Evolutionary conservation across 2,113 vertebrate genomes (phyloP), one percentile per base, ranked within the genome.

Genomic region (Hippocampus zosterae): DNA sequence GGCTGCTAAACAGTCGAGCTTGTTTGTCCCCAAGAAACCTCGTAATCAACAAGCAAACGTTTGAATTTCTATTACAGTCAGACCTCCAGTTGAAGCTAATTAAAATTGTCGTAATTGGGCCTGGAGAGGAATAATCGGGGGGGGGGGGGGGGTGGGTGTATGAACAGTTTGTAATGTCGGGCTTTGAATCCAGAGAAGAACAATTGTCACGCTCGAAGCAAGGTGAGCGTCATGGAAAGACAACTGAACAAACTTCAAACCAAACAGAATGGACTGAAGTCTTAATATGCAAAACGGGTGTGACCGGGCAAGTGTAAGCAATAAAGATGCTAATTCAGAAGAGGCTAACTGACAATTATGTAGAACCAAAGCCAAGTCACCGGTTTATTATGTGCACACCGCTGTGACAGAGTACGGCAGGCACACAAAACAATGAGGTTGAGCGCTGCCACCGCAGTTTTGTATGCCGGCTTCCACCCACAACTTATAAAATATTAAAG

Each of bases 241-340:
- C 82, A 78, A 82, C 84, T 46, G 67, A 72, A 72, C 80, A 86
- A 44, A 89, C 85, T 88, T 91, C 79, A 86, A 88, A 88, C 80
- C 81, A 76, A 81, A 84, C 77, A 78, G 72, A 67, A 66, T 74
- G 72, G 80, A 79, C 81, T 75, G 27, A 67, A 55, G 84, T 85
- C 76, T 88, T 85, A 85, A 91, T 90, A 91, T 93, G 90, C 81
- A 92, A 90, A 90, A 91, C 84, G 79, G 70, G 81, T 77, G 76
- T 85, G 74, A 79, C 84, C 52, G 79, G 81, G 82, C 88, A 84
- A 87, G 83, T 83, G 78, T 85, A 84, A 90, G 88, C 81, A 92
- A 92, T 92, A 92, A 91, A 91, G 91, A 92, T 91, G 90, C 85
- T 90, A 91, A 92, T 92, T 91, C 83, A 74, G 80, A 72, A 71